Percentiles rank a stretch among this genome's conserved stretches.
These are phyloP conservation scores for Lypha dubia DNA, from an alignment of 2,888 invertebrate genomes.

Conservation along the genomic window DNA sequence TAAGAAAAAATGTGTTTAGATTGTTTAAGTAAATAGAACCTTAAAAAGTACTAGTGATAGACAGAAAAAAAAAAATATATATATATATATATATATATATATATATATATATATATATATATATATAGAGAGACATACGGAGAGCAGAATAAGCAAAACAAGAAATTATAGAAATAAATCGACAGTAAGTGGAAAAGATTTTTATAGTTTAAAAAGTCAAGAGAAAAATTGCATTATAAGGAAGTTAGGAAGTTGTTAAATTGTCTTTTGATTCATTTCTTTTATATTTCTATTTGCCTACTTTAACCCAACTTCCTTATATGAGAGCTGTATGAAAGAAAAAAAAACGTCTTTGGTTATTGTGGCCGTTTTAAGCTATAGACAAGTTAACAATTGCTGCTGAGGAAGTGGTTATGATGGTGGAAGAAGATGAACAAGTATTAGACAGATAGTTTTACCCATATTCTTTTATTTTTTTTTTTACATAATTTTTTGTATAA, in stretches of 20 bases:
- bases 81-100: too few species aligned
- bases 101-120: too few species aligned
- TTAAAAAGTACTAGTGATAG: slow-evolving; percentile 10
- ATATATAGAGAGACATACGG: neutral
- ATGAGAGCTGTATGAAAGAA: neutral
- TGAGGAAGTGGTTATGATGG: neutral
- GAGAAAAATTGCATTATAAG: slow-evolving; percentile 70
- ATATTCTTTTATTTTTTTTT: slow-evolving; percentile 28
- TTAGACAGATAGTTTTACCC: slow-evolving; percentile 66
- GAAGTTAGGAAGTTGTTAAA: slow-evolving; percentile 73
- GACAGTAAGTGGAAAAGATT: slow-evolving; percentile 55
- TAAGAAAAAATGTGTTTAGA: slow-evolving; percentile 64
- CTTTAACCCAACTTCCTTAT: slow-evolving; percentile 32
- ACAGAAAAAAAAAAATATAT: too few species aligned
- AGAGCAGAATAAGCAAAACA: too few species aligned
- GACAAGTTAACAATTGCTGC: slow-evolving; percentile 22
- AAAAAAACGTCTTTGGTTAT: slow-evolving; percentile 18
- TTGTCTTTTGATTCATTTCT: slow-evolving; percentile 61
- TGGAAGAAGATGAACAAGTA: slow-evolving; percentile 31
- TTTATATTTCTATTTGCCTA: slow-evolving; percentile 14
- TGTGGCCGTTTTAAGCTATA: slow-evolving; percentile 57
- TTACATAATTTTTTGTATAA: slow-evolving; percentile 2
- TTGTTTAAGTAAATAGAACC: slow-evolving; percentile 49
- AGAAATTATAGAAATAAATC: slow-evolving; percentile 21
- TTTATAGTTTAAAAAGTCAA: slow-evolving; percentile 62